These are phyloP conservation scores for Heliconius charithonia DNA, from an alignment of 2,888 invertebrate species.

Conservation along the genomic window DNA sequence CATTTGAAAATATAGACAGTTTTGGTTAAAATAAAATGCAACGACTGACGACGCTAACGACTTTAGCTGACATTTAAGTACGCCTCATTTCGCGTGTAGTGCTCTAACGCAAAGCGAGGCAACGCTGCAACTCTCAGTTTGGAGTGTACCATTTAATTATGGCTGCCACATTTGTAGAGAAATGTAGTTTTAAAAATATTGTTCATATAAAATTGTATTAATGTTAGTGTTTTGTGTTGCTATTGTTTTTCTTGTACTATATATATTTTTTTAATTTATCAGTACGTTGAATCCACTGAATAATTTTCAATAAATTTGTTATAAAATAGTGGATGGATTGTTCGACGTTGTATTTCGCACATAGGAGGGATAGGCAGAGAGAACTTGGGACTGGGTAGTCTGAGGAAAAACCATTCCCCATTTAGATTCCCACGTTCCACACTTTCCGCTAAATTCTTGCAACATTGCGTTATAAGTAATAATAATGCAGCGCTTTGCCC, in stretches of 20 bases:
- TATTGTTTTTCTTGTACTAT: not conserved
- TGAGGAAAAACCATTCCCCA: too few relatives aligned
- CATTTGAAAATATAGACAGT: slow-evolving; percentile 3
- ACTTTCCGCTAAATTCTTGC: too few relatives aligned
- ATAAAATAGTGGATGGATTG: too few relatives aligned
- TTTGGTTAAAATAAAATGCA: slow-evolving; percentile 2
- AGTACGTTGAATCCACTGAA: too few relatives aligned
- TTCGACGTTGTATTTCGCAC: too few relatives aligned
- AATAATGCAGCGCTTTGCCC: too few relatives aligned
- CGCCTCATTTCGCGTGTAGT: slow-evolving; percentile 34
- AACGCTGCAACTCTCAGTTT: slow-evolving; percentile 21
- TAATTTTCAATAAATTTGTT: too few relatives aligned
- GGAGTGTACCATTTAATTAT: slow-evolving; percentile 34
- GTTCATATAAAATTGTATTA: not conserved
- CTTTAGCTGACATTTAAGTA: slow-evolving; percentile 31
- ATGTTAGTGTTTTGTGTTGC: not conserved
- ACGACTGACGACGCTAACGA: slow-evolving; percentile 25
- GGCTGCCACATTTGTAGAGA: slow-evolving; percentile 12
- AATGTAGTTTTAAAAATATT: not conserved
- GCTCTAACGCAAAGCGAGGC: slow-evolving; percentile 30
- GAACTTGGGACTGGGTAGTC: too few relatives aligned
- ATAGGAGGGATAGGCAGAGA: too few relatives aligned
- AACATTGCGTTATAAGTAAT: too few relatives aligned
- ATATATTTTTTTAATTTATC: not conserved
- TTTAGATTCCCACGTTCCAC: too few relatives aligned